Evolutionary conservation across 2,888 invertebrate species (phyloP).

Genomic region (Cephus pulcher): DNA sequence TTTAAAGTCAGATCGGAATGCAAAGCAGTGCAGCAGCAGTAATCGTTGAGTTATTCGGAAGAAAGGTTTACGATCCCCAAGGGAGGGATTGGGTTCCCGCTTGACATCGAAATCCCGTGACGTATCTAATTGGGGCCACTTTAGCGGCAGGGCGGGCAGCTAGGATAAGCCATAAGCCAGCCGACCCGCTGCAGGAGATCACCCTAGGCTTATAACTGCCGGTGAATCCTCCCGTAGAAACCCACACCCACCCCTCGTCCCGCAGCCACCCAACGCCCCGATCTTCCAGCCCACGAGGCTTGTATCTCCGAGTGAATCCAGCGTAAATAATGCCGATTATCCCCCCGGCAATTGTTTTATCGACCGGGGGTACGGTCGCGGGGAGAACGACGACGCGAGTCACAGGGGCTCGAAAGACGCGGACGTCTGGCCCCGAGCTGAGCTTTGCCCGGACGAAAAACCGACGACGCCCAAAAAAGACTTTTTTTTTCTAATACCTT

Average conservation of each 20-base stretch:
- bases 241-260: slow-evolving; percentile 21
- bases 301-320: slow-evolving; percentile 60
- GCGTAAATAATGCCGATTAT: slow-evolving; percentile 66
- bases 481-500: not conserved
- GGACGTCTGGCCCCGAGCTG: slow-evolving; percentile 8
- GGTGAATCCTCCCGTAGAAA: slow-evolving; percentile 41
- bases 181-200: slow-evolving; percentile 55
- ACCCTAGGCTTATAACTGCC: slow-evolving; percentile 60
- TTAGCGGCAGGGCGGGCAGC: slow-evolving; percentile 53
- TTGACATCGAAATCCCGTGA: slow-evolving; percentile 63
- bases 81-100: slow-evolving; percentile 53
- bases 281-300: not conserved
- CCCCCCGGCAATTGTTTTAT: slow-evolving; percentile 66
- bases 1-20: not conserved
- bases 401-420: slow-evolving; percentile 24
- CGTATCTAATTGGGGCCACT: slow-evolving; percentile 65
- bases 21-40: slow-evolving; percentile 6
- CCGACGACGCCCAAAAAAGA: not conserved
- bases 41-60: slow-evolving; percentile 24
- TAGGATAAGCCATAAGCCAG: slow-evolving; percentile 57
- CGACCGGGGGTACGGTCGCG: slow-evolving; percentile 37
- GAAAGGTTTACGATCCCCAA: slow-evolving; percentile 36
- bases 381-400: slow-evolving; percentile 26
- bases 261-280: not conserved
- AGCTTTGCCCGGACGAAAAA: not conserved